phyloP scores from a whole-genome alignment of 92 coral and sea anemone genomes.

The Parazoanthus darwini region DNA sequence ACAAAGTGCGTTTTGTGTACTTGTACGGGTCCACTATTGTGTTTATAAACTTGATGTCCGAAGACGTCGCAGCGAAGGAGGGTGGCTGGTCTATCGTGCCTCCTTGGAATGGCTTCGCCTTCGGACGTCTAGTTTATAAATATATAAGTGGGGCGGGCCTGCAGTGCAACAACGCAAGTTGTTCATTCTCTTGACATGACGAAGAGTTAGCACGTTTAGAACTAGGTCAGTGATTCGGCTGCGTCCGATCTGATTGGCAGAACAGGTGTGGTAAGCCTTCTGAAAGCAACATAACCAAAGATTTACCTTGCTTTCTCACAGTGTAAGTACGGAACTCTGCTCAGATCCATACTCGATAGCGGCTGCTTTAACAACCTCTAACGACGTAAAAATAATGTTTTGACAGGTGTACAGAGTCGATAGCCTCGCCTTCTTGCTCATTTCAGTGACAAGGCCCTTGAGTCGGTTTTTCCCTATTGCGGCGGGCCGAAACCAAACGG shows the following conservation, averaged over 20 bases:
- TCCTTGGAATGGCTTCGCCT: too few species aligned
- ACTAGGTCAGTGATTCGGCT: not conserved
- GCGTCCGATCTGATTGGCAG: not conserved
- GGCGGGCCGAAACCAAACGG: not conserved
- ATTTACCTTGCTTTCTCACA: not conserved
- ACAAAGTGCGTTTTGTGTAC: too few species aligned
- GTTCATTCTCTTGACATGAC: not conserved
- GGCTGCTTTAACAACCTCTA: not conserved
- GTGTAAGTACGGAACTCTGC: not conserved
- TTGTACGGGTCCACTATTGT: too few species aligned
- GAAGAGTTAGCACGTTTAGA: not conserved
- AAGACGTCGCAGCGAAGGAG: too few species aligned
- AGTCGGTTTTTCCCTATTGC: constrained; percentile 17
- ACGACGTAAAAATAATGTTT: not conserved
- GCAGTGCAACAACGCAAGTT: too few species aligned
- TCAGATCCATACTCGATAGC: not conserved
- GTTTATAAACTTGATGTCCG: too few species aligned
- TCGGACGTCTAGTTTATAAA: too few species aligned
- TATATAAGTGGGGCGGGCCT: too few species aligned
- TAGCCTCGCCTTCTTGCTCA: not conserved
- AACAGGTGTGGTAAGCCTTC: not conserved
- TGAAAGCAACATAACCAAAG: not conserved
- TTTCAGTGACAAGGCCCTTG: constrained; percentile 11
- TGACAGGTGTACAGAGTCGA: constrained; percentile 7
- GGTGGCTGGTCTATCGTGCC: too few species aligned